These are phyloP conservation scores for Xiphophorus hellerii DNA, from an alignment of 2,113 vertebrate species.

Conservation along the genomic window DNA sequence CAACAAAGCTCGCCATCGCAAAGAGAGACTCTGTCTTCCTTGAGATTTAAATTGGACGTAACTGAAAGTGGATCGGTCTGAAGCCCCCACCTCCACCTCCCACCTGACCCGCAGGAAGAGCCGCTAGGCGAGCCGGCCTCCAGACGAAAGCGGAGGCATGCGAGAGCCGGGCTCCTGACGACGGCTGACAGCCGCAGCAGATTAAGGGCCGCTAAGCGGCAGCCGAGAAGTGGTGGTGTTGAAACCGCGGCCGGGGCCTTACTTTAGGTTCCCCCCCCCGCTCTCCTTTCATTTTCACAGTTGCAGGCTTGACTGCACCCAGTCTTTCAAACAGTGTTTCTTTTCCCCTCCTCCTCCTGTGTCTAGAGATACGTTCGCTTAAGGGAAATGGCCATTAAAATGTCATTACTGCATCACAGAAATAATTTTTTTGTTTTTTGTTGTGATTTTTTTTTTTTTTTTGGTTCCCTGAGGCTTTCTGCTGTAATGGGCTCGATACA, in stretches of 20 bases:
- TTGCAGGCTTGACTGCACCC: slow-evolving; percentile 66
- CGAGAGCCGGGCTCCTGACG: slow-evolving; percentile 36
- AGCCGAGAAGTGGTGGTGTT: slow-evolving; percentile 56
- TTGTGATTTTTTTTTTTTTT: slow-evolving; percentile 41
- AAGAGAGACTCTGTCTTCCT: not conserved
- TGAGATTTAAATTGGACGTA: slow-evolving; percentile 13
- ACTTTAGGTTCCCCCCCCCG: slow-evolving; percentile 62
- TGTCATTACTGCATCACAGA: slow-evolving; percentile 72
- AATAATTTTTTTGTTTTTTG: slow-evolving; percentile 54
- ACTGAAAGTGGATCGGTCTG: slow-evolving; percentile 35
- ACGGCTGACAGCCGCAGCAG: slow-evolving; percentile 54
- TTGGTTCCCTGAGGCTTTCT: slow-evolving; percentile 65
- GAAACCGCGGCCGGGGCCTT: slow-evolving; percentile 62
- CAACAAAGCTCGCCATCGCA: slow-evolving; percentile 4
- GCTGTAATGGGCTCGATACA: slow-evolving; percentile 66
- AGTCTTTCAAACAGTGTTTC: slow-evolving; percentile 53
- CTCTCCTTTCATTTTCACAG: slow-evolving; percentile 51
- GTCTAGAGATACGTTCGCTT: slow-evolving; percentile 73
- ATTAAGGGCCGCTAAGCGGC: slow-evolving; percentile 59
- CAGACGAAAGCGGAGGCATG: slow-evolving; percentile 21
- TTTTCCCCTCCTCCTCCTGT: slow-evolving; percentile 37
- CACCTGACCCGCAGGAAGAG: slow-evolving; percentile 22
- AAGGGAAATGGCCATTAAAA: slow-evolving; percentile 78
- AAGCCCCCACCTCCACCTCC: slow-evolving; percentile 10
- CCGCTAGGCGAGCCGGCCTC: slow-evolving; percentile 10